phyloP scores from a whole-genome alignment of 2,113 vertebrate species.

The Electrona antarctica region DNA sequence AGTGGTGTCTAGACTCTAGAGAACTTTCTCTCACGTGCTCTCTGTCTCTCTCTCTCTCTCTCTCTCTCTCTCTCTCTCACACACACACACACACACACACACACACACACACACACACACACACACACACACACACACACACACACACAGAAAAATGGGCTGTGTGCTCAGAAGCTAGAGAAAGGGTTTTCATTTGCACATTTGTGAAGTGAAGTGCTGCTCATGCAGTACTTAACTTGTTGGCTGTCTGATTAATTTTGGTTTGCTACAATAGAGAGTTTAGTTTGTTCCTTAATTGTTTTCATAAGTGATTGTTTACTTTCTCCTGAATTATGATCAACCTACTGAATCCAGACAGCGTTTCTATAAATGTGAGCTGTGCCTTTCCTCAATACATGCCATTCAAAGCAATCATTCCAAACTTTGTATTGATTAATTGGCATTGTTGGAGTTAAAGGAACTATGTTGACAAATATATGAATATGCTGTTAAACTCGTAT shows the following conservation, averaged over 20 bases:
- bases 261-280: not conserved
- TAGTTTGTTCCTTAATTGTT: conserved; percentile 9
- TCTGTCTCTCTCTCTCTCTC: too few relatives aligned
- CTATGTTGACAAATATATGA: too few relatives aligned
- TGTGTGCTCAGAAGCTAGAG: conserved; percentile 71
- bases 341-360: too few relatives aligned
- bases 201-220: too few relatives aligned
- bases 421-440: conserved; percentile 28
- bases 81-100: too few relatives aligned
- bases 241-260: not conserved
- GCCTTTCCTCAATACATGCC: conserved; percentile 55
- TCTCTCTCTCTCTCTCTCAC: too few relatives aligned
- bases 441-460: conserved; percentile 1
- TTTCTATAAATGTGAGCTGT: conserved; percentile 44
- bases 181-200: conserved; percentile 15
- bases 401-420: conserved; percentile 33
- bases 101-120: too few relatives aligned
- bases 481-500: not conserved
- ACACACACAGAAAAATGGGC: conserved; percentile 31
- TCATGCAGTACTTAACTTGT: conserved; percentile 4
- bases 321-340: conserved; percentile 6
- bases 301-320: conserved; percentile 12
- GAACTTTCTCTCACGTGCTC: too few relatives aligned
- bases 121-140: too few relatives aligned
- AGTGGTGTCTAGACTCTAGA: too few relatives aligned